These are phyloP conservation scores for Pteropus alecto DNA, from an alignment of 2,113 vertebrate genomes.

Conservation along the genomic window DNA sequence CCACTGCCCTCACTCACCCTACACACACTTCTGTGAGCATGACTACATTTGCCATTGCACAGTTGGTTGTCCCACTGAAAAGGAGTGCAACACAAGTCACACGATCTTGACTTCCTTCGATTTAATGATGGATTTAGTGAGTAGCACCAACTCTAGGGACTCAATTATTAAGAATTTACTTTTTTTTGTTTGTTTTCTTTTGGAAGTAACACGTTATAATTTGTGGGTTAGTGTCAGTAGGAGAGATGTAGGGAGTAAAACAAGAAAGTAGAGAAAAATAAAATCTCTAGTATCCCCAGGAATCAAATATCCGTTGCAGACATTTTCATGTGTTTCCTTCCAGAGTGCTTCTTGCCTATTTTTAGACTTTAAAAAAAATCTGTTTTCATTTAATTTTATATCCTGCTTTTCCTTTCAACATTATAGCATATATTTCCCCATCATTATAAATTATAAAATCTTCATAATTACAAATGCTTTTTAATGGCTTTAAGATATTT, in stretches of 20 bases:
- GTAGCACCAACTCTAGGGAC: not conserved
- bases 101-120: not conserved
- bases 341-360: not conserved
- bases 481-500: not conserved
- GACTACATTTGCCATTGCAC: not conserved
- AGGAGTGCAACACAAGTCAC: not conserved
- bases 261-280: not conserved
- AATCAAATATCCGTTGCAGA: not conserved
- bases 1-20: not conserved
- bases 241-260: not conserved
- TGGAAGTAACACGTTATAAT: not conserved
- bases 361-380: not conserved
- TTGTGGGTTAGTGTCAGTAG: not conserved
- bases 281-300: not conserved
- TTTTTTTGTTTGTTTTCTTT: not conserved
- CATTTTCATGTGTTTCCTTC: not conserved
- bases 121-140: not conserved
- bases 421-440: not conserved
- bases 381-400: not conserved
- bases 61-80: not conserved
- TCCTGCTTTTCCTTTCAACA: not conserved
- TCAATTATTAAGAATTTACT: not conserved
- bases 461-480: not conserved
- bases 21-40: accelerated
- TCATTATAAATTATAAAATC: not conserved